These are phyloP conservation scores for Omphaloscelis lunosa DNA, from an alignment of 2,888 invertebrate species.

Conservation along the genomic window DNA sequence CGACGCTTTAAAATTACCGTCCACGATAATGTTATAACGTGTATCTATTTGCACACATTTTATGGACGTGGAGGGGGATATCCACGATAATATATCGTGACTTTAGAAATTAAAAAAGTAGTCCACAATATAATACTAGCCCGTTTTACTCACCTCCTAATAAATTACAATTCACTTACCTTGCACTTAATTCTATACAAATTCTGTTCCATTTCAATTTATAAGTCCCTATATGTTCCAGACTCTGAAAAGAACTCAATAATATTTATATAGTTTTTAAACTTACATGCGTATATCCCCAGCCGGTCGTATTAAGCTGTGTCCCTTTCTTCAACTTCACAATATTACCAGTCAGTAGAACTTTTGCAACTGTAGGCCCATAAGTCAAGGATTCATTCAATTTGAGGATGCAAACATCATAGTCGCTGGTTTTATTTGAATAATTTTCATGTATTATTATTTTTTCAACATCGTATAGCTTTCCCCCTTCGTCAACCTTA, in stretches of 20 bases:
- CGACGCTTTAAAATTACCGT: background rate
- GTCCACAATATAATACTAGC: background rate
- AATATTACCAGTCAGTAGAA: conserved; percentile 44
- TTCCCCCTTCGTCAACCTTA: conserved; percentile 60
- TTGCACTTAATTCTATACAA: background rate
- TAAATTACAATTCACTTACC: background rate
- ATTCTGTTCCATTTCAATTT: background rate
- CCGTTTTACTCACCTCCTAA: background rate
- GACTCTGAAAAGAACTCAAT: background rate
- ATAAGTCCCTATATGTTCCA: too few relatives aligned
- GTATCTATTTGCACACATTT: background rate
- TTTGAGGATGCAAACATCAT: conserved; percentile 65
- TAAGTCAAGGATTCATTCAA: conserved; percentile 62
- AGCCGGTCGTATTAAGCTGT: conserved; percentile 66
- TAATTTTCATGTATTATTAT: conserved; percentile 67
- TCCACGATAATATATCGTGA: background rate
- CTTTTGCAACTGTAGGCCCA: conserved; percentile 61
- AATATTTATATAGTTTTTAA: background rate
- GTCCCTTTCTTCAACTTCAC: conserved; percentile 49
- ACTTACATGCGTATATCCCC: conserved; percentile 68
- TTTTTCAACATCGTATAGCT: conserved; percentile 69
- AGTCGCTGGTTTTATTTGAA: conserved; percentile 59
- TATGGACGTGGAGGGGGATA: background rate
- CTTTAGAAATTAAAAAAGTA: background rate
- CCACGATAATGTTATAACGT: too few relatives aligned